These are phyloP conservation scores for Zaprionus inermis DNA, from an alignment of 1,140 invertebrate genomes.

Conservation along the genomic window DNA sequence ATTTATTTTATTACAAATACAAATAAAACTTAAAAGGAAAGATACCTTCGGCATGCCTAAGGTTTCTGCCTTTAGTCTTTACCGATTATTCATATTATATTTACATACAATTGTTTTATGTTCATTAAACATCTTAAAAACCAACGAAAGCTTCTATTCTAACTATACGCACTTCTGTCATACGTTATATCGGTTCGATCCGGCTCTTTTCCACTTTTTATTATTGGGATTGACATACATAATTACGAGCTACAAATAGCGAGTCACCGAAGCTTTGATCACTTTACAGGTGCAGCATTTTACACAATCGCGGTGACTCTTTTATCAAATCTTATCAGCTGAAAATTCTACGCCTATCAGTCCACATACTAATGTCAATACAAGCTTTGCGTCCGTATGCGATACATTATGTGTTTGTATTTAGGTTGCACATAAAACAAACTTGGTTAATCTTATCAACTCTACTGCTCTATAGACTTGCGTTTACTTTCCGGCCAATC, in stretches of 20 bases:
- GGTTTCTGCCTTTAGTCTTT: too few species aligned
- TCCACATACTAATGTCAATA: slow-evolving; percentile 33
- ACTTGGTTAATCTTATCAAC: slow-evolving; percentile 52
- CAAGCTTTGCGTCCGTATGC: background rate
- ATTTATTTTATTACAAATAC: background rate
- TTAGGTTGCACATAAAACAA: slow-evolving; percentile 49
- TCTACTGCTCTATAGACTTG: slow-evolving; percentile 16
- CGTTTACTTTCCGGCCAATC: slow-evolving; percentile 4
- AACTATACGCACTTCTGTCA: too few species aligned
- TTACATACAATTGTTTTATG: too few species aligned
- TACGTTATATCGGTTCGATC: too few species aligned
- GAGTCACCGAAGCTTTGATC: background rate
- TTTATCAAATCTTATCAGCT: slow-evolving; percentile 64
- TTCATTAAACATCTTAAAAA: too few species aligned
- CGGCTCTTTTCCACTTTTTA: background rate
- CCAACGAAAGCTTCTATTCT: too few species aligned
- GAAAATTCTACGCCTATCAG: slow-evolving; percentile 40
- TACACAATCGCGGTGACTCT: slow-evolving; percentile 43
- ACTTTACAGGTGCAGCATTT: slow-evolving; percentile 62
- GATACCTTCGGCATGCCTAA: too few species aligned
- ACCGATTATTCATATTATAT: too few species aligned
- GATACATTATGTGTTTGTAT: slow-evolving; percentile 11
- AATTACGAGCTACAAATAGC: background rate
- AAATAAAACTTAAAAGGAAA: too few species aligned
- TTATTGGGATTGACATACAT: too few species aligned